Conservation (phyloP, 2,113 vertebrate species). For the Gobius niger region DNA sequence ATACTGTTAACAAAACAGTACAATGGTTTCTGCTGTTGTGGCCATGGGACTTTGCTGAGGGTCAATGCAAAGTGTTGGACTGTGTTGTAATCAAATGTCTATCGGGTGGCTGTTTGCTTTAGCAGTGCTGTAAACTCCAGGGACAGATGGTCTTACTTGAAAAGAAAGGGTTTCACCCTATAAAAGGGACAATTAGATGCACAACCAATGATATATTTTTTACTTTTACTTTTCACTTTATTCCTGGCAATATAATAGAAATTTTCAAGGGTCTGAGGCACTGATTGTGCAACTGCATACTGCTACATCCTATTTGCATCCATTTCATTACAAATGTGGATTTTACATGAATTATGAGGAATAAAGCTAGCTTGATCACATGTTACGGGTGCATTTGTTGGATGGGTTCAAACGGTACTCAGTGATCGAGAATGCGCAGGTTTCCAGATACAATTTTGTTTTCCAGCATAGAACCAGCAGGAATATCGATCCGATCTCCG, state of each 20-base stretch:
- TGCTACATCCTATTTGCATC: slow-evolving; percentile 27
- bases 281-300: slow-evolving; percentile 37
- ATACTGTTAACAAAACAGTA: slow-evolving; percentile 3
- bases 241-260: slow-evolving; percentile 28
- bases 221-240: background rate
- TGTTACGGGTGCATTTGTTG: slow-evolving; percentile 21
- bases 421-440: slow-evolving; percentile 97
- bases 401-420: slow-evolving; percentile 49
- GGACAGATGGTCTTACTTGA: background rate
- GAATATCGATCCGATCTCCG: slow-evolving; percentile 96
- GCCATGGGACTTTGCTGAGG: background rate
- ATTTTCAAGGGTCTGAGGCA: slow-evolving; percentile 3
- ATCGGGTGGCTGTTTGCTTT: background rate
- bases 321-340: slow-evolving; percentile 2
- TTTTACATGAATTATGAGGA: slow-evolving; percentile 41
- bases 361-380: slow-evolving; percentile 29
- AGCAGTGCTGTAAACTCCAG: slow-evolving; percentile 3
- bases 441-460: slow-evolving; percentile 99
- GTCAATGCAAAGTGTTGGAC: background rate
- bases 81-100: background rate
- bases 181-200: no score
- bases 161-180: background rate
- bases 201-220: background rate
- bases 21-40: background rate
- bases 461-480: slow-evolving; percentile 92